Percentiles rank a stretch among this genome's conserved stretches.
These are phyloP conservation scores for Eulithis testata DNA, from an alignment of 2,888 invertebrate genomes.

Conservation along the genomic window DNA sequence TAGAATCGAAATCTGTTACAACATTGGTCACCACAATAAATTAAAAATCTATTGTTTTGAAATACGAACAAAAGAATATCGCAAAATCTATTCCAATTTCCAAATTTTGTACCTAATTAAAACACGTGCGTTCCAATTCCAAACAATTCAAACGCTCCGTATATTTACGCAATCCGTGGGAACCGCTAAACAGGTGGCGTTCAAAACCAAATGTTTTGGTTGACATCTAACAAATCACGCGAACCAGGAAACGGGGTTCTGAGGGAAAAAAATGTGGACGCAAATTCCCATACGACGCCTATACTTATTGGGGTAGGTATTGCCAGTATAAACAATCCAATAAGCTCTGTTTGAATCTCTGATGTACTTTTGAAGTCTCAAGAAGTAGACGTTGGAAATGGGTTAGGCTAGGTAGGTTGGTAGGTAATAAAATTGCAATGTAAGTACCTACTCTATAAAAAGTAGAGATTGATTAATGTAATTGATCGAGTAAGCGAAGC, in stretches of 20 bases:
- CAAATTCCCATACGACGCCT: conserved; percentile 40
- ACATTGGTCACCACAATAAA: too few relatives aligned
- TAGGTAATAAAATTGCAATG: too few relatives aligned
- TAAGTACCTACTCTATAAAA: too few relatives aligned
- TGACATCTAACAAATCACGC: conserved; percentile 69
- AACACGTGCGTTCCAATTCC: conserved; percentile 55
- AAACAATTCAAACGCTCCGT: conserved; percentile 30
- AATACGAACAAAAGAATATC: conserved; percentile 40
- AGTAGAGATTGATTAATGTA: too few relatives aligned
- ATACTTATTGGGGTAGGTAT: conserved; percentile 5
- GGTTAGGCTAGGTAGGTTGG: too few relatives aligned
- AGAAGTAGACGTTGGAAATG: too few relatives aligned
- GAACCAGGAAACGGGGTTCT: conserved; percentile 64
- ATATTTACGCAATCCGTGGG: conserved; percentile 62
- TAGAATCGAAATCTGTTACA: too few relatives aligned
- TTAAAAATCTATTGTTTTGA: neutral
- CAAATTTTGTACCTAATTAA: conserved; percentile 54
- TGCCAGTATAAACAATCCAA: conserved; percentile 18
- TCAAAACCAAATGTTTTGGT: conserved; percentile 65
- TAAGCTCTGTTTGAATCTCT: conserved; percentile 2
- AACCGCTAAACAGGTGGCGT: conserved; percentile 71
- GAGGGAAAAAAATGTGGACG: conserved; percentile 44
- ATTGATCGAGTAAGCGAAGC: too few relatives aligned
- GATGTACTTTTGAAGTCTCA: too few relatives aligned
- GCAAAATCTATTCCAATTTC: conserved; percentile 35